These are phyloP conservation scores for Pyrgilauda ruficollis DNA, from an alignment of 2,113 vertebrate species.

Conservation along the genomic window DNA sequence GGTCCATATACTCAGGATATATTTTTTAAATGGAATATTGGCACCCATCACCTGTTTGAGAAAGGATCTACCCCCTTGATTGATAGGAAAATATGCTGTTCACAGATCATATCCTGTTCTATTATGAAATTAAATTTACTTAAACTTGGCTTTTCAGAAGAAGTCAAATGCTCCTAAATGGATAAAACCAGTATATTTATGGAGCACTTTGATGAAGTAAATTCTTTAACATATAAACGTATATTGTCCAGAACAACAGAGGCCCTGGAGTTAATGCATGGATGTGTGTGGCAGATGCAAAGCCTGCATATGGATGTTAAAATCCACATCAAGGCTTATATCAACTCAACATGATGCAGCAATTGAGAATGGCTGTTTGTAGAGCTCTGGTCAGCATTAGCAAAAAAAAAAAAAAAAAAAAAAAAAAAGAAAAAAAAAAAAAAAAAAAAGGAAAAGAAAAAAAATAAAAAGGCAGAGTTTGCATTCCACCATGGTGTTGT, in stretches of 20 bases:
- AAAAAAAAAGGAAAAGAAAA: not conserved
- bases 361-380: not conserved
- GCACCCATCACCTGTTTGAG: not conserved
- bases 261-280: not conserved
- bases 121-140: not conserved
- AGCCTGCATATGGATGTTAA: not conserved
- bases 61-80: not conserved
- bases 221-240: not conserved
- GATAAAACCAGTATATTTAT: not conserved
- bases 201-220: not conserved
- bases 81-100: not conserved
- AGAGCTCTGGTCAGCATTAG: slow-evolving; percentile 55
- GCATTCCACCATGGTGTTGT: not conserved
- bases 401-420: not conserved
- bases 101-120: not conserved
- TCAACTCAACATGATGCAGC: slow-evolving; percentile 18
- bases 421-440: not conserved
- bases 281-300: slow-evolving; percentile 45
- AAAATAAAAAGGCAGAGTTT: not conserved
- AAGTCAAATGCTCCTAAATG: not conserved
- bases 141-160: not conserved
- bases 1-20: not conserved
- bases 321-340: slow-evolving; percentile 59
- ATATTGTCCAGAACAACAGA: not conserved
- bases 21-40: not conserved